Conservation (phyloP, 2,797 vertebrate genomes). For the Sebastes hubbsi region DNA sequence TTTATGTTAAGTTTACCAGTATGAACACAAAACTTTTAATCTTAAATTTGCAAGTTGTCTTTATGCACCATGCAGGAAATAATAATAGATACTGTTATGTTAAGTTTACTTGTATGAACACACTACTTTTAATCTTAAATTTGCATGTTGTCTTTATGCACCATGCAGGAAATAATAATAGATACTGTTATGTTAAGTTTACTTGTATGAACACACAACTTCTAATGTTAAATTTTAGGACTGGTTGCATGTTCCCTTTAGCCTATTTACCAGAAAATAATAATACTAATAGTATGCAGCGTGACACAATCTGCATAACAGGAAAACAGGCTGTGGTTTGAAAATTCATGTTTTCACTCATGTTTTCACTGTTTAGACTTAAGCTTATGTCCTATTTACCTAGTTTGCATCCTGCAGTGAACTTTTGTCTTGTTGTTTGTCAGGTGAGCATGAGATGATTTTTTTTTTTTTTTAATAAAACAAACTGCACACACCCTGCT, state of each 20-base stretch:
- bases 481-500: constrained; percentile 38
- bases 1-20: no score
- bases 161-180: no score
- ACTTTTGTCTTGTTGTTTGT: neutral
- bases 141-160: no score
- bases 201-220: no score
- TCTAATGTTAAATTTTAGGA: neutral
- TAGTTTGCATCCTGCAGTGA: neutral
- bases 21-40: no score
- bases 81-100: no score
- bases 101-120: no score
- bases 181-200: no score
- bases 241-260: neutral
- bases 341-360: neutral
- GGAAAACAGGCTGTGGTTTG: neutral
- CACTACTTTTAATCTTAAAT: no score
- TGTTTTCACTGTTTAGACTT: neutral
- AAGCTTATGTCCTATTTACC: neutral
- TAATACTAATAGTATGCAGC: no score
- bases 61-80: no score
- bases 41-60: no score
- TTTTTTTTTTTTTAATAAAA: neutral
- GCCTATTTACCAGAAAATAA: neutral
- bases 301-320: neutral
- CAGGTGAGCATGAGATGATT: neutral